Base-by-base conservation (phyloP, 2,113 vertebrate species). In the Mus spicilegus region DNA sequence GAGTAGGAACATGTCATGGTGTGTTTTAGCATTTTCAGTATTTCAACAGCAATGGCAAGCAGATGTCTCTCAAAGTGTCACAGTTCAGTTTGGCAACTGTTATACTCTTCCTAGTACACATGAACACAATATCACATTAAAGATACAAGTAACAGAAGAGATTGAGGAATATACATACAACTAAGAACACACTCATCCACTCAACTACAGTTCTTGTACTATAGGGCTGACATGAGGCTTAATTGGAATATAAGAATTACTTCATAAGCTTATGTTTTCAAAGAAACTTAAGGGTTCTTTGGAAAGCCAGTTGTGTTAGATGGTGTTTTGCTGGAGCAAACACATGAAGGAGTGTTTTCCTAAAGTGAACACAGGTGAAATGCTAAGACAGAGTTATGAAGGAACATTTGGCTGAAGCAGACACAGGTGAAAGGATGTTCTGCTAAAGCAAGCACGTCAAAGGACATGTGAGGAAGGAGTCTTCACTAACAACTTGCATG, bases 101-200 rank as follows among this genome's bases (percentile, higher is more conserved):
- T 85, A 61, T 9, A 4, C 9, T 72, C 84, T 93, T 92, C 24
- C 24, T 17, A 54, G 13, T 67, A 26, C 26, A 80, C 65, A 46
- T 73, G 33, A 90, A 92, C 39, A 87, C 26, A 87, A 24, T 96
- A 69, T 94, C 46, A 56, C 58, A 20, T 78, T 90, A 63, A 77
- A 93, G 67, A 70, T 81, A 36, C 24, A 13, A 33, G 0, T 69
- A 90, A 84, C 28, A 93, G 9, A 88, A 90, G n/a, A 87, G 30
- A 96, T 28, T 12, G n/a, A 92, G 96, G 80, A n/a, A 77, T 6
- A 63, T 16, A 16, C 24, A 26, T 16, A 61, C 36, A 58, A 81
- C 36, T 81, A 14, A 81, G 5, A 22, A 81, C 33, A 58, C 16
- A 54, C 33, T n/a, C 20, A 58, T 9, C 33, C 12, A 93, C 72